phyloP scores from a whole-genome alignment of 2,888 invertebrate species.

The Vesta saturnalis region DNA sequence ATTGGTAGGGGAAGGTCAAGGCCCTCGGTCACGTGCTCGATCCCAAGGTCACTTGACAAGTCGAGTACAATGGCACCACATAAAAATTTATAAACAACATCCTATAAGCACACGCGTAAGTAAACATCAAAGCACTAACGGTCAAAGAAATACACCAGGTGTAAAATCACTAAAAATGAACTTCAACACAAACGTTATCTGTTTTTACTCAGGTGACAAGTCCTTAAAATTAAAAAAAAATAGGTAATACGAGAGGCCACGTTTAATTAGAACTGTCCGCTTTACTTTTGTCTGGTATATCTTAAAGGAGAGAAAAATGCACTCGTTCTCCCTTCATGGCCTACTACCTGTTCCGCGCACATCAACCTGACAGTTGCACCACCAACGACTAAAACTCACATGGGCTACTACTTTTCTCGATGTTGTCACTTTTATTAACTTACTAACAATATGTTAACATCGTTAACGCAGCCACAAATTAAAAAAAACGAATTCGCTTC shows the following conservation, averaged over 20 bases:
- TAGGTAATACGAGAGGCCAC: too few species aligned
- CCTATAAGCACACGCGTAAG: constrained; percentile 20
- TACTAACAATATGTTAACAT: background rate
- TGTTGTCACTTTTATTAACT: constrained; percentile 17
- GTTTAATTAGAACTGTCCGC: constrained; percentile 32
- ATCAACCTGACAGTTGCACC: constrained; percentile 47
- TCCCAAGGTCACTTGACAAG: constrained; percentile 64
- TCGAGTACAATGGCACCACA: constrained; percentile 50
- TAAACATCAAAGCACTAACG: constrained; percentile 7
- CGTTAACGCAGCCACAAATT: background rate
- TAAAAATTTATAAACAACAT: constrained; percentile 34
- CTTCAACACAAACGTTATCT: background rate
- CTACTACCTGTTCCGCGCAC: constrained; percentile 52
- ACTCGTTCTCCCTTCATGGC: constrained; percentile 27
- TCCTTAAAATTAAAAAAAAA: too few species aligned
- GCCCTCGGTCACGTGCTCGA: constrained; percentile 67
- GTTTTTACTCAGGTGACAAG: constrained; percentile 6
- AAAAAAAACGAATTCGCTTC: background rate
- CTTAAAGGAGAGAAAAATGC: constrained; percentile 28
- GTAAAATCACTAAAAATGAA: background rate
- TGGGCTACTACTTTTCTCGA: constrained; percentile 37
- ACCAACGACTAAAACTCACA: constrained; percentile 34
- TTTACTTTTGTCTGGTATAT: constrained; percentile 38
- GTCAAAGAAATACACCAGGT: background rate
- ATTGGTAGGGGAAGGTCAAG: constrained; percentile 64